phyloP scores from a whole-genome alignment of 2,113 vertebrate genomes.

The Pyrgilauda ruficollis region DNA sequence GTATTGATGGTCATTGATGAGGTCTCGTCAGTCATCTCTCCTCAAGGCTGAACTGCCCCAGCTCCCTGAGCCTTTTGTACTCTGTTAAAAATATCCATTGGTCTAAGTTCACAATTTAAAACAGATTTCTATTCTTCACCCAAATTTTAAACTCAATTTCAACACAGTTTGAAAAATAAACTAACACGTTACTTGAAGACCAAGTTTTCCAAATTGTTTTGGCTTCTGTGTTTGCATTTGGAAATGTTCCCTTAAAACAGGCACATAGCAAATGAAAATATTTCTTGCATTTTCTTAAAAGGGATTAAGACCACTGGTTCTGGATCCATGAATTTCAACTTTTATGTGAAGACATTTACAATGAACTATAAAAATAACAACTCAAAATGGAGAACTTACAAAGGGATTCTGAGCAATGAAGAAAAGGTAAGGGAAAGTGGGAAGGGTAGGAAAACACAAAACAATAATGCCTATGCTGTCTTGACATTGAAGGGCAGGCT shows the following conservation, averaged over 20 bases:
- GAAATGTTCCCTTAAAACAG: background rate
- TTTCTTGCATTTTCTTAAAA: slow-evolving; percentile 50
- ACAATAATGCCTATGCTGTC: fast-evolving
- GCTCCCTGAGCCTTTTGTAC: background rate
- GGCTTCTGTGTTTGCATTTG: background rate
- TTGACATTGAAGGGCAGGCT: background rate
- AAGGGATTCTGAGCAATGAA: slow-evolving; percentile 71
- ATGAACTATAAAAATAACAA: slow-evolving; percentile 79
- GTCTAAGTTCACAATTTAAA: background rate
- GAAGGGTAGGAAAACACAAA: background rate
- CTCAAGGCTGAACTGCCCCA: background rate
- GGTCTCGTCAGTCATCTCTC: background rate
- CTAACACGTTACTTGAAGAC: background rate
- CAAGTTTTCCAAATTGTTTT: background rate
- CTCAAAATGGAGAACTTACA: slow-evolving; percentile 80
- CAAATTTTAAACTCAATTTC: background rate
- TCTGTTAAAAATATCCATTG: background rate
- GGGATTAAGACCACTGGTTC: slow-evolving; percentile 82
- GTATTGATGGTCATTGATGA: background rate
- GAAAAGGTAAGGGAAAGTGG: slow-evolving; percentile 72
- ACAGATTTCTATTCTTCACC: background rate
- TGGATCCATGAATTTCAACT: slow-evolving; percentile 74
- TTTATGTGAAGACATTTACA: slow-evolving; percentile 80
- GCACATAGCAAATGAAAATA: background rate
- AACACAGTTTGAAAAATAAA: background rate